Conservation (phyloP, 2,888 invertebrate species). For the Coelinius sp. region DNA sequence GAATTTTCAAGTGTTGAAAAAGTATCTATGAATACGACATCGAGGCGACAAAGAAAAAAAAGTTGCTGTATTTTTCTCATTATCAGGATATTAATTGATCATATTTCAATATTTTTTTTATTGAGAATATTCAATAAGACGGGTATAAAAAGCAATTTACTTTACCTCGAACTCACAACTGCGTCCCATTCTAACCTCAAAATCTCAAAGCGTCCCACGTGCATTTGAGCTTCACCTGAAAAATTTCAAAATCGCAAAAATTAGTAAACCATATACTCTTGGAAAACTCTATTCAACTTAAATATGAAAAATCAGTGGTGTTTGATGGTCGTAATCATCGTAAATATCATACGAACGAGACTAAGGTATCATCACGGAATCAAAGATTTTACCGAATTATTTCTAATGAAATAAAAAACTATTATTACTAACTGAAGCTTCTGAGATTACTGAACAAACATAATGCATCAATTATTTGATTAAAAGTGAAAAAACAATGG, state of each 20-base stretch:
- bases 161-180: background rate
- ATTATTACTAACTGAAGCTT: background rate
- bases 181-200: background rate
- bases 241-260: conserved; percentile 34
- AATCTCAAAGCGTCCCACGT: background rate
- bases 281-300: conserved; percentile 1
- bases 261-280: conserved; percentile 24
- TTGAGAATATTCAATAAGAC: background rate
- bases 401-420: background rate
- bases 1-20: background rate
- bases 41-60: background rate
- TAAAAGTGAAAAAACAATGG: background rate
- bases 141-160: background rate
- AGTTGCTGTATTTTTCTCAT: no score
- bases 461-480: background rate
- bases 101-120: background rate
- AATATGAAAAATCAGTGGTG: conserved; percentile 40
- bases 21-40: background rate
- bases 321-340: conserved; percentile 52
- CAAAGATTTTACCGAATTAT: background rate
- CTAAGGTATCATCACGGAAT: conserved; percentile 59
- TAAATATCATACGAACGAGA: conserved; percentile 66
- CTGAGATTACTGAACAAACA: background rate
- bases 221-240: background rate
- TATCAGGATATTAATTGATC: no score